Evolutionary conservation across 2,888 invertebrate species (phyloP), one percentile per base, ranked within the genome.

Genomic region (Brenthis hecate): DNA sequence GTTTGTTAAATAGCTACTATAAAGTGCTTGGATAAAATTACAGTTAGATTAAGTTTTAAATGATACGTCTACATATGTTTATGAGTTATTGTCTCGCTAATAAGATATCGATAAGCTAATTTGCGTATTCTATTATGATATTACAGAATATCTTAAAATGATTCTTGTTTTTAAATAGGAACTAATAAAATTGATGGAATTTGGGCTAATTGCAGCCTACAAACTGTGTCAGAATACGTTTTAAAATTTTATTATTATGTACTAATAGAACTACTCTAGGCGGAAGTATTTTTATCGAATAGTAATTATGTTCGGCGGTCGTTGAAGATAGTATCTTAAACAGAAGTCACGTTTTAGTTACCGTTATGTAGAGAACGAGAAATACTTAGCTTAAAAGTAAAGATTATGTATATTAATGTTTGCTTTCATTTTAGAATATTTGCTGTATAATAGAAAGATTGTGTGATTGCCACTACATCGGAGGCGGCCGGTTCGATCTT

Each of bases 311-410:
- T 53, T 53, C 70, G 68, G 57, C 58, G 63, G 58, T 62, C 70
- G 69, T 57, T 50, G 58, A 65, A 72, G 76, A 79, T 75, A 75
- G 74, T 76, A 78, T 78, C 74, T 72, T 50, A 70, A 60, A 72
- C 57, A 75, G 68, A 70, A 74, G 75, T 75, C 76, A 77, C 76
- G 73, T 73, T 75, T 67, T 66, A 73, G 75, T 74, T 76, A 76
- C 77, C 76, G 80, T 80, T 79, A 82, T 73, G 68, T 64, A 62
- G 64, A 36, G 51, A 56, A 47, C 47, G 51, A 63, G 57, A 56
- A 47, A 62, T 56, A 53, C 54, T 55, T 16, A 23, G 13, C 13
- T 62, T 55, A 43, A 11, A 43, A 43, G 36, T 43, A 11, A 43
- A 43, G 36, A 43, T 43, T 3, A 43, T 43, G 11, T 43, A 57